Evolutionary conservation across 2,888 invertebrate genomes (phyloP), one percentile per base, ranked within the genome.

Genomic region (Ecdyonurus torrentis): DNA sequence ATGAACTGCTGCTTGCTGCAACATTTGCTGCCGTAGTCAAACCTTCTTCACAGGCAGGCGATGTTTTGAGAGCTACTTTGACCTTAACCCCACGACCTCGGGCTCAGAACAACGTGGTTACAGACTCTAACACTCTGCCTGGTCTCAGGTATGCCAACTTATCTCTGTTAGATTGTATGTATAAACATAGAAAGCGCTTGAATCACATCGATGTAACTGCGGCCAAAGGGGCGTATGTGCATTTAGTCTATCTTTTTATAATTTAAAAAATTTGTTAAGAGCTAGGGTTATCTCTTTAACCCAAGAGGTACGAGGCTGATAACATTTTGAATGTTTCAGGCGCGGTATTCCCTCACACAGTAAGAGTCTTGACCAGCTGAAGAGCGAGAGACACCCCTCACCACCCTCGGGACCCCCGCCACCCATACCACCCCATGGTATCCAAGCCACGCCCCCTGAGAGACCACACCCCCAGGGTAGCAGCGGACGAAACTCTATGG

Each of bases 301-400:
- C n/a, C n/a, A n/a, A n/a, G n/a, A n/a, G n/a, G n/a, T n/a, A n/a
- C n/a, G n/a, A n/a, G n/a, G n/a, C n/a, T n/a, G n/a, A n/a, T n/a
- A n/a, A n/a, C n/a, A n/a, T n/a, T n/a, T n/a, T n/a, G n/a, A n/a
- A n/a, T n/a, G n/a, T n/a, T n/a, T n/a, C 19, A 52, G 64, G 61
- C 59, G 60, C 22, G 59, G 60, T 25, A 60, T 63, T 23, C 66
- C 67, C 7, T 64, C 65, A 63, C 90, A 91, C 70, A 89, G 89
- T 73, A 69, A 70, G 63, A 89, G 89, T 1, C 74, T 91, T 66
- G 91, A 91, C 73, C 89, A 90, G 69, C 74, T 90, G 59, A 83
- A 86, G 66, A 66, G 65, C 20, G 24, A 24, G 7, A 52, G 52
- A 24, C 19, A 23, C 23, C 19, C 58, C 50, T 20, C 58, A 23